Conservation (phyloP, 2,888 invertebrate genomes). For the Deilephila porcellus region DNA sequence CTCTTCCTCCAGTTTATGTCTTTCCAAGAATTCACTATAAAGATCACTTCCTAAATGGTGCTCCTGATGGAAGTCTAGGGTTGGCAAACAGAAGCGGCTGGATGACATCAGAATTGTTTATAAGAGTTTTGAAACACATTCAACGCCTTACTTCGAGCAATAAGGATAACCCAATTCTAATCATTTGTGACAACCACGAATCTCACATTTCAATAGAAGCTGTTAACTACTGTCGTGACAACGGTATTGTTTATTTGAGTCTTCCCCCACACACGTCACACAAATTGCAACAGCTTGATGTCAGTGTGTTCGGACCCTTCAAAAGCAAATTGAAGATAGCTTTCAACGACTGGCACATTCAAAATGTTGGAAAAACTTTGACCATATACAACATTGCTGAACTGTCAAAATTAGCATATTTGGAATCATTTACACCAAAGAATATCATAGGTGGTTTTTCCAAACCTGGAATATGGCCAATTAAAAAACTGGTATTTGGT, state of each 20-base stretch:
- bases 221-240: neutral
- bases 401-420: slow-evolving; percentile 41
- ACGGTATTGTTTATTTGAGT: neutral
- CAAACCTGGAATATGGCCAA: slow-evolving; percentile 43
- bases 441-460: slow-evolving; percentile 57
- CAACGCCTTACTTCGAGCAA: neutral
- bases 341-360: neutral
- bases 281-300: neutral
- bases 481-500: slow-evolving; percentile 38
- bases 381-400: slow-evolving; percentile 30
- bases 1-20: neutral
- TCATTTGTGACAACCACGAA: neutral
- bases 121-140: neutral
- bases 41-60: neutral
- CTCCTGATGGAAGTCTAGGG: neutral
- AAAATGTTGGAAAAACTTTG: neutral
- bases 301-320: neutral
- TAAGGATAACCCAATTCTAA: neutral
- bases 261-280: neutral
- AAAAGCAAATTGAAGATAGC: neutral
- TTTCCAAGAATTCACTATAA: neutral
- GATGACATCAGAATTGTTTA: neutral
- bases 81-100: neutral
- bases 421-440: slow-evolving; percentile 51
- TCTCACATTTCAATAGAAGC: neutral